phyloP scores from a whole-genome alignment of 2,113 vertebrate genomes.

The Todiramphus saurophagus region DNA sequence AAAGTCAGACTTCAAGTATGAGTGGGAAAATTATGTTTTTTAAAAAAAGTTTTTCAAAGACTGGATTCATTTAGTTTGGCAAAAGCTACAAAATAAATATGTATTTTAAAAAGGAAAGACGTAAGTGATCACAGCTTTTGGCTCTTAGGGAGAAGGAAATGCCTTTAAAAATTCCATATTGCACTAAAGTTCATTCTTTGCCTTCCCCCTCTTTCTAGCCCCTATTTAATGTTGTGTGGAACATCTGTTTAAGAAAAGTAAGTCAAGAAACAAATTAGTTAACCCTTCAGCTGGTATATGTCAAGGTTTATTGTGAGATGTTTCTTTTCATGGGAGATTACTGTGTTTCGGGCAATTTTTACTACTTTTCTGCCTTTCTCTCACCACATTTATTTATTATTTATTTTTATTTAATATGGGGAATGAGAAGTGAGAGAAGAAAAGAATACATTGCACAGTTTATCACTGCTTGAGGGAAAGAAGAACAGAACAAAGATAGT shows the following conservation, averaged over 20 bases:
- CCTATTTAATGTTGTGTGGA: slow-evolving; percentile 22
- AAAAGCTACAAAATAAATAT: slow-evolving; percentile 72
- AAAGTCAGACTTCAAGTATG: slow-evolving; percentile 47
- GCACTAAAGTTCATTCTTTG: not conserved
- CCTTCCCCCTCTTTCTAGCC: not conserved
- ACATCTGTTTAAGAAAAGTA: slow-evolving; percentile 44
- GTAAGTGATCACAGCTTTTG: slow-evolving; percentile 66
- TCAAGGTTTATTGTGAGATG: not conserved
- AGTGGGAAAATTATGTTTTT: not conserved
- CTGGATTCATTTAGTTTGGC: slow-evolving; percentile 75
- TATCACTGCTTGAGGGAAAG: not conserved
- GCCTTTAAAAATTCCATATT: slow-evolving; percentile 68
- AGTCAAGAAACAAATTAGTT: slow-evolving; percentile 34
- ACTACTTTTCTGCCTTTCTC: not conserved
- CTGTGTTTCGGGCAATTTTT: not conserved
- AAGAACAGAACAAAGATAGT: not conserved
- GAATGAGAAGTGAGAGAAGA: not conserved
- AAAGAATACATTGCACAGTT: not conserved
- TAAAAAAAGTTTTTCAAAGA: slow-evolving; percentile 34
- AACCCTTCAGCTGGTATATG: slow-evolving; percentile 13
- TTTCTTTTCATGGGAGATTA: not conserved
- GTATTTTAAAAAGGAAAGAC: slow-evolving; percentile 61
- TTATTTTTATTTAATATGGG: not conserved
- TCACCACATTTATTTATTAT: not conserved
- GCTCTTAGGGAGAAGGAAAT: slow-evolving; percentile 69